A percentile compares a stretch with the other conserved stretches of the same genome.
Conservation (phyloP, 2,113 vertebrate species). For the Mastomys coucha region DNA sequence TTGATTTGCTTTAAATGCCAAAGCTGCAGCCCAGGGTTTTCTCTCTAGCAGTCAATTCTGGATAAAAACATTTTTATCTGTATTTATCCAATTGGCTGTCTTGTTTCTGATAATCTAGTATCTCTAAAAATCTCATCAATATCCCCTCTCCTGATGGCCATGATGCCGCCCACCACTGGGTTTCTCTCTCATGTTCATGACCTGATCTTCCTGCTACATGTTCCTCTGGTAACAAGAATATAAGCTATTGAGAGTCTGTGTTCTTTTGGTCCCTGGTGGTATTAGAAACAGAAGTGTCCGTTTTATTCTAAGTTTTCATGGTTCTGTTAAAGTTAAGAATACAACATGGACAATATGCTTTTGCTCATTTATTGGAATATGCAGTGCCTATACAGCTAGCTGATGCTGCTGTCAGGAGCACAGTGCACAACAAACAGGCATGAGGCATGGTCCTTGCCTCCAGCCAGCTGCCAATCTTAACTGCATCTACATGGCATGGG, state of each 20-base stretch:
- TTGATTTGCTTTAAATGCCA: conserved; percentile 6
- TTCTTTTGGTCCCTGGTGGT: background rate
- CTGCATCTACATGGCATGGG: background rate
- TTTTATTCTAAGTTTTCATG: background rate
- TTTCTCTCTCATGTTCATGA: background rate
- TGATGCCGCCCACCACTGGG: background rate
- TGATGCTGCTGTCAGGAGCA: background rate
- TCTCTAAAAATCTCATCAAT: background rate
- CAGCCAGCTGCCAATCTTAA: background rate
- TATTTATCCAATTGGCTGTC: background rate
- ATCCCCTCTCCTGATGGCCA: background rate
- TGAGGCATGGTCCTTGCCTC: background rate
- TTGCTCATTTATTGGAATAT: background rate
- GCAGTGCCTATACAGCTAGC: background rate
- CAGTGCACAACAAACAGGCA: background rate
- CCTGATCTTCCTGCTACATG: background rate
- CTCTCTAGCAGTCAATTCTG: background rate
- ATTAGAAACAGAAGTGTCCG: background rate
- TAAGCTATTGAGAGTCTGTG: background rate
- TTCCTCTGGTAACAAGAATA: background rate
- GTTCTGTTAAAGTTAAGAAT: background rate
- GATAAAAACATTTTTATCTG: conserved; percentile 3
- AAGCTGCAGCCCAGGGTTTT: conserved; percentile 1
- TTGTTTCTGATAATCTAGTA: background rate
- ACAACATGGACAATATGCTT: background rate